Evolutionary conservation across 2,797 vertebrate genomes (phyloP).

Genomic region (Falco cherrug): DNA sequence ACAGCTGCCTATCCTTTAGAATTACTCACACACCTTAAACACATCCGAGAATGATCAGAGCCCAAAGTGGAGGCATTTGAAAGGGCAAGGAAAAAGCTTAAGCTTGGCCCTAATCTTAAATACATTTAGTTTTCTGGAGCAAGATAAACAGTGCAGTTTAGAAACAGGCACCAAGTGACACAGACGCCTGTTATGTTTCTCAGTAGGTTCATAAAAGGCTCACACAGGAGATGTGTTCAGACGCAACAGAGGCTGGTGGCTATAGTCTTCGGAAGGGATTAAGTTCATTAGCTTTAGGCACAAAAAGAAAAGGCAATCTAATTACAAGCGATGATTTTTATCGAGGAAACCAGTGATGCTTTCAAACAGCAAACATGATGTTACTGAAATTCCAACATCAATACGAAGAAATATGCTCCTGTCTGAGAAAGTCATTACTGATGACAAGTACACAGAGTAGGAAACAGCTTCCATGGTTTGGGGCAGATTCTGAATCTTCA

Average conservation of each 20-base stretch:
- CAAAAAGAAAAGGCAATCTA: neutral
- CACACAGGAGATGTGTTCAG: neutral
- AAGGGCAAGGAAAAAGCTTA: neutral
- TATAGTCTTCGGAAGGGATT: neutral
- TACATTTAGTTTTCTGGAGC: neutral
- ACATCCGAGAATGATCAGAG: neutral
- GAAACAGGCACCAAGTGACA: neutral
- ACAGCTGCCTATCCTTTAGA: neutral
- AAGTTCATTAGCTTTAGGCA: neutral
- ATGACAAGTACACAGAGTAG: neutral
- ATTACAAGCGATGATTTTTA: neutral
- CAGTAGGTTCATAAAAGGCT: neutral
- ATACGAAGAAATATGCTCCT: neutral
- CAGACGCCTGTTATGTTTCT: neutral
- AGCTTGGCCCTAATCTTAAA: neutral
- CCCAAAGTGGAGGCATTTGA: neutral
- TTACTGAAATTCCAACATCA: neutral
- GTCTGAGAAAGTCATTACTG: conserved; percentile 1
- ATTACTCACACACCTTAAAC: neutral
- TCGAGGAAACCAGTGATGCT: neutral
- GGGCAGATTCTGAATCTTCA: neutral
- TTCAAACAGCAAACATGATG: neutral
- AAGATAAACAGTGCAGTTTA: neutral
- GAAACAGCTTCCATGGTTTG: neutral
- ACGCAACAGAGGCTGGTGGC: neutral